Evolutionary conservation across 2,113 vertebrate species (phyloP).

Genomic region (Dasyornis broadbenti): DNA sequence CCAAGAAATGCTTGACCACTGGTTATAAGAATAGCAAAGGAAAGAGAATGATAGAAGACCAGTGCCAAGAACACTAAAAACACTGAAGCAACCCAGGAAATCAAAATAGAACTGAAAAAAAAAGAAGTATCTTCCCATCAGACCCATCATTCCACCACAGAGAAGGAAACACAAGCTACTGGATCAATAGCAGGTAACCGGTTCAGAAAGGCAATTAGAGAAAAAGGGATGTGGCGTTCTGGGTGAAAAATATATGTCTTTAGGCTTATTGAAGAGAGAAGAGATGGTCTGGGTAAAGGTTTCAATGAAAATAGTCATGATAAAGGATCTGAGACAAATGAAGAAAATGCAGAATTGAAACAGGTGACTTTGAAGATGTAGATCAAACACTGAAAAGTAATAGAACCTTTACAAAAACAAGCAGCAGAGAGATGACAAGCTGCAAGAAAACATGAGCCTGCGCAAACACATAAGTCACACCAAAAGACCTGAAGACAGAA

Average conservation of each 20-base stretch:
- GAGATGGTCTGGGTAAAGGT: neutral
- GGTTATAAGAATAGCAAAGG: neutral
- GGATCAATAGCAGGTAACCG: neutral
- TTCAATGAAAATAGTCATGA: neutral
- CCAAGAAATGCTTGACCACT: neutral
- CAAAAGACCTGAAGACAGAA: neutral
- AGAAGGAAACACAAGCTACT: neutral
- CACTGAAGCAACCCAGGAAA: neutral
- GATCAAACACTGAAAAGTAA: neutral
- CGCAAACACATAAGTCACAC: neutral
- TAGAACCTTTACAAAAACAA: neutral
- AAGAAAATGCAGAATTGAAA: neutral
- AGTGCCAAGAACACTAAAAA: neutral
- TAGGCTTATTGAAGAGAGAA: neutral
- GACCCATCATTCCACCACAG: neutral
- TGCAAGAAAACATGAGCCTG: neutral
- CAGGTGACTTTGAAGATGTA: neutral
- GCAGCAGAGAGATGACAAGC: neutral
- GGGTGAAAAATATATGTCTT: neutral
- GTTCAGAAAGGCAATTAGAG: neutral
- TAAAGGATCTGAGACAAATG: neutral
- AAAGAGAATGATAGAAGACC: neutral
- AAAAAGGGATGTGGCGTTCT: neutral
- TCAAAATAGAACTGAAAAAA: neutral
- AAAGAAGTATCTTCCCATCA: neutral